Evolutionary conservation across 2,888 invertebrate species (phyloP), one percentile per base, ranked within the genome.

Genomic region (Aphodius sticticus): DNA sequence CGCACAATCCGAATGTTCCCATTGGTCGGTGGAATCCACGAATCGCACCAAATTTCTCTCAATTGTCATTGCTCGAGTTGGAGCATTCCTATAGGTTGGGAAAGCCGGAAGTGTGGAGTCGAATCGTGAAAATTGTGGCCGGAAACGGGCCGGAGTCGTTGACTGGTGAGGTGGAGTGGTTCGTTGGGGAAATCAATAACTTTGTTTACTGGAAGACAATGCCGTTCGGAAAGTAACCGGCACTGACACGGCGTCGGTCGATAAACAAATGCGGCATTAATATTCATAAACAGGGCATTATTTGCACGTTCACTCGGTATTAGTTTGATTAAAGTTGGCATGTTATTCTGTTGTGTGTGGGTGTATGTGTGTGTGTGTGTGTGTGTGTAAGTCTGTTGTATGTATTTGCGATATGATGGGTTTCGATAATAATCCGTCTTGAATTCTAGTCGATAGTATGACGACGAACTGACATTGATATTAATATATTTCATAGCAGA

Each of bases 41-140:
- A 88, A 88, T 88, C 88, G 86, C 85, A 85, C 86, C 85, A 87
- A 53, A 88, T 88, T 89, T 89, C 88, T 88, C 87, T 85, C 87
- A 53, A 88, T 89, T 89, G 88, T 88, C 88, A 89, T 88, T 89
- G 88, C 86, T 84, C 85, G 74, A 74, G 36, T n/a, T n/a, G 74
- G n/a, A 16, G 74, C 74, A 37, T 36, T 37, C 36, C 74, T n/a
- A 74, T 74, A 74, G 74, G 74, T 37, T 37, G 35, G 36, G 74
- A n/a, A 53, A 53, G 53, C 53, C 53, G 53, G 53, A 53, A 53
- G 7, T 53, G 53, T 53, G 12, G 9, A 53, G 53, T 53, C 6
- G 53, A 53, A 53, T 53, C 53, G 53, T 53, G 53, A 5, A 53
- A 53, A 53, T 12, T 53, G 9, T 53, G 53, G 9, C 53, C 53